phyloP scores from a whole-genome alignment of 2,797 vertebrate species.

The Coranthus polyacanthus region DNA sequence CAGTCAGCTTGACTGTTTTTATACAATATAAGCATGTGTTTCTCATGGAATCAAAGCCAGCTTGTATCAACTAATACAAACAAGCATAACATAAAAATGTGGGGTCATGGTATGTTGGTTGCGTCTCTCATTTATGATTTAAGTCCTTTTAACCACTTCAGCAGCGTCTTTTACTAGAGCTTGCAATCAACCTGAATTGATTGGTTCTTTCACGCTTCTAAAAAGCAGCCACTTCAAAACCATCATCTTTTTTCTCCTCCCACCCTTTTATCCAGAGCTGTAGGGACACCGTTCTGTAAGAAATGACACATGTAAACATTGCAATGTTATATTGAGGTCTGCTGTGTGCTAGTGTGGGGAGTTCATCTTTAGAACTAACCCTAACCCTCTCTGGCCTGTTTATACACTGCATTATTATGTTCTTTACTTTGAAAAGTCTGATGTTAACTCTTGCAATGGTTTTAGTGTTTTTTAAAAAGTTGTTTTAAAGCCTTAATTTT shows the following conservation, averaged over 20 bases:
- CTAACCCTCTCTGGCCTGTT: no score
- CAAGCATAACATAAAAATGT: slow-evolving; percentile 40
- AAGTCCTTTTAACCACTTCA: slow-evolving; percentile 44
- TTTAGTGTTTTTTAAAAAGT: no score
- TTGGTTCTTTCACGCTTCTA: slow-evolving; percentile 63
- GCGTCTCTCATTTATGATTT: slow-evolving; percentile 51
- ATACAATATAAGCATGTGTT: neutral
- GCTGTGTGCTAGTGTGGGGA: neutral
- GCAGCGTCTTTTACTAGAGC: slow-evolving; percentile 50
- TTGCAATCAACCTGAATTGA: slow-evolving; percentile 66
- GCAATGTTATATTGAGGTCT: slow-evolving; percentile 20
- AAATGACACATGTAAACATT: slow-evolving; percentile 33
- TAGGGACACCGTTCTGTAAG: slow-evolving; percentile 16
- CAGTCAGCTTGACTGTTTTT: neutral
- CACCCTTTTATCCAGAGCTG: slow-evolving; percentile 35
- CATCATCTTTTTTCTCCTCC: slow-evolving; percentile 36
- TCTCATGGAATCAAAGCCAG: slow-evolving; percentile 14
- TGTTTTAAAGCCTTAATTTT: no score
- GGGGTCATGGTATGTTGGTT: slow-evolving; percentile 35
- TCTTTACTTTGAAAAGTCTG: no score
- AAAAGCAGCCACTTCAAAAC: slow-evolving; percentile 63
- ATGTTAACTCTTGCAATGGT: no score
- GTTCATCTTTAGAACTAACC: no score
- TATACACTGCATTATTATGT: no score
- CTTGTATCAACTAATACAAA: slow-evolving; percentile 34